Base-by-base conservation (phyloP, 2,113 vertebrate genomes). In the Grammomys dolichurus region DNA sequence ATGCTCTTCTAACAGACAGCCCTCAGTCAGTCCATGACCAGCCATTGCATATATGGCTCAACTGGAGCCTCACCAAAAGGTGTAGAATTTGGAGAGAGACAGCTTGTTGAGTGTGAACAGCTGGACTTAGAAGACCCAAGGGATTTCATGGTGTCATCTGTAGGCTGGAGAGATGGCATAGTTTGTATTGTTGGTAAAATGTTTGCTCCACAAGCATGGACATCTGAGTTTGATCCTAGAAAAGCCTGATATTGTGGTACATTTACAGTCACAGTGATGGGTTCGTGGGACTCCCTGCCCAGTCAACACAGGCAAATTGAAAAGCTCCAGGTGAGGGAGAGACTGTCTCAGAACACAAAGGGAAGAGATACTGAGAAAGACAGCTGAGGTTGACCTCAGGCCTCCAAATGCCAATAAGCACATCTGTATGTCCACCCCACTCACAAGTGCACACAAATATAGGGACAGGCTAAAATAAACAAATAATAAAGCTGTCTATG, bases 381-480 rank as follows among this genome's bases (percentile, higher is more conserved):
- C 1, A 48, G 19, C 10, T 7, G 28, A 33, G 26, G 40, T 36
- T 33, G 26, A 86, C 60, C 9, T 67, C 28, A 46, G n/a, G 26
- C 13, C 16, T 65, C 40, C 40, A 65, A 16, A 33, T 67, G 17
- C 9, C 17, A 11, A 67, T 31, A 86, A 33, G 5, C 17, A 13
- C 84, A 36, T 48, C 43, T 7, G 1, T 26, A 2, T 67, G 19
- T 12, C 12, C 0, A 19, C 2, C 16, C 5, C 10, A 4, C 31
- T 3, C 24, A 48, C 28, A 0, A 40, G 9, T n/a, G 20, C 54
- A 48, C 33, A 54, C 22, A 22, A 28, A 48, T 14, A 12, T 9
- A 26, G 0, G 40, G 13, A 91, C 65, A 69, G 24, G 7, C 60
- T 9, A 65, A 87, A 63, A 65, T 48, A 67, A 67, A 9, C 17